These are phyloP conservation scores for Podarcis cretensis DNA, from an alignment of 2,113 vertebrate species.

Conservation along the genomic window DNA sequence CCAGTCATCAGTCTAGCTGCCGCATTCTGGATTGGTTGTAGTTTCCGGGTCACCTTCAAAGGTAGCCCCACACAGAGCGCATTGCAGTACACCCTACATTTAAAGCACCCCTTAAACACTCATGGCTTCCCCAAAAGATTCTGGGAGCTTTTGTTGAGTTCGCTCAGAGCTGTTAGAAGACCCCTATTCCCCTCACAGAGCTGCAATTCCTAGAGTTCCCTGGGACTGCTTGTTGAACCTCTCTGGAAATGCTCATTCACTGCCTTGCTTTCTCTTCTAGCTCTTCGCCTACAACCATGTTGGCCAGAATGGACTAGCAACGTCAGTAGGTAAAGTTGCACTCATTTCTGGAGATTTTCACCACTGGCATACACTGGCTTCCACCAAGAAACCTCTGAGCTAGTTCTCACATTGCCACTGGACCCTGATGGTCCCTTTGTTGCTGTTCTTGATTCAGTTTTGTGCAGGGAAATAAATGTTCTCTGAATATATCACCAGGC, in stretches of 20 bases:
- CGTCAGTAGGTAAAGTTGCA: slow-evolving; percentile 82
- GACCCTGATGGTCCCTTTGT: not conserved
- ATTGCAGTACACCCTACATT: not conserved
- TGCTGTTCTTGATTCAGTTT: not conserved
- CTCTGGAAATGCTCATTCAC: rapidly evolving
- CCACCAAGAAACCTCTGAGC: not conserved
- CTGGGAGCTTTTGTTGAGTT: not conserved
- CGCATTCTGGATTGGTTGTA: too few relatives aligned
- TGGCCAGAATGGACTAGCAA: slow-evolving; percentile 84
- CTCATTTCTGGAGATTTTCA: not conserved
- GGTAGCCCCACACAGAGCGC: too few relatives aligned
- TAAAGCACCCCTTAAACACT: not conserved
- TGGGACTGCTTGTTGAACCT: not conserved
- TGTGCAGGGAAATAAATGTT: not conserved
- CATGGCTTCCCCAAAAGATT: not conserved
- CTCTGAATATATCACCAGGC: not conserved
- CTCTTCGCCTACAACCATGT: slow-evolving; percentile 92
- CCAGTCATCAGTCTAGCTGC: too few relatives aligned
- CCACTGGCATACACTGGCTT: not conserved
- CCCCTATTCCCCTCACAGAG: too few relatives aligned
- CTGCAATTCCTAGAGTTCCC: too few relatives aligned
- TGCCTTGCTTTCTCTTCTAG: slow-evolving; percentile 69
- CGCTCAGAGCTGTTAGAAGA: too few relatives aligned
- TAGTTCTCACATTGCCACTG: not conserved
- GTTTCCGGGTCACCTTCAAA: too few relatives aligned